A percentile compares a stretch with the other conserved stretches of the same genome.
These are phyloP conservation scores for Vanacampus margaritifer DNA, from an alignment of 2,113 vertebrate species.

Conservation along the genomic window DNA sequence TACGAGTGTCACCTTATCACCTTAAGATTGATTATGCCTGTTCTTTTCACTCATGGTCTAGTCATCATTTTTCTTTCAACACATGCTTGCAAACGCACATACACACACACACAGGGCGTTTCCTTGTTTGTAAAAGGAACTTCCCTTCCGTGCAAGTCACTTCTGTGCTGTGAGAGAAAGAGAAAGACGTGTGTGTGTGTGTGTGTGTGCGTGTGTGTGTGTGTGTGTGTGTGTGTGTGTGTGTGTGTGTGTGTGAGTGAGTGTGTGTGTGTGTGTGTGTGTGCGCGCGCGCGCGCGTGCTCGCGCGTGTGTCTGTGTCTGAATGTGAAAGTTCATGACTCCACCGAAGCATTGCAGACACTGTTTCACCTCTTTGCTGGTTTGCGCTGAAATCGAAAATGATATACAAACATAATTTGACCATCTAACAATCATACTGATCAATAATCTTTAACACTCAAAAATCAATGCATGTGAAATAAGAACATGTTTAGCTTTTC, in stretches of 20 bases:
- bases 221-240: slow-evolving; percentile 1
- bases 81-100: slow-evolving; percentile 6
- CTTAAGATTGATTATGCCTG: slow-evolving; percentile 1
- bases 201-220: not conserved
- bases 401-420: not conserved
- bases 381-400: slow-evolving; percentile 4
- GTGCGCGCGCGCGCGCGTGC: not conserved
- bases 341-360: not conserved
- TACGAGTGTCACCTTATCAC: not conserved
- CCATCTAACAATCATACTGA: not conserved
- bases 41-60: slow-evolving; percentile 14
- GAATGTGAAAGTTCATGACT: slow-evolving; percentile 12
- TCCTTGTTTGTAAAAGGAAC: slow-evolving; percentile 58
- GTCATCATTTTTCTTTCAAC: slow-evolving; percentile 13
- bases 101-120: slow-evolving; percentile 45
- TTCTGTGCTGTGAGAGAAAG: slow-evolving; percentile 17
- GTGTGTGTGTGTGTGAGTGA: slow-evolving; percentile 13
- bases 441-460: not conserved
- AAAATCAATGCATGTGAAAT: not conserved
- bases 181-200: not conserved
- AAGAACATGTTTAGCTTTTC: not conserved
- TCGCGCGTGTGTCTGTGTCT: not conserved
- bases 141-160: slow-evolving; percentile 53
- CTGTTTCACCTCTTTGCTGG: slow-evolving; percentile 13
- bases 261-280: too few relatives aligned